A percentile compares a stretch with the other conserved stretches of the same genome.
Conservation (phyloP, 2,888 invertebrate genomes). For the Melinopterus prodromus region DNA sequence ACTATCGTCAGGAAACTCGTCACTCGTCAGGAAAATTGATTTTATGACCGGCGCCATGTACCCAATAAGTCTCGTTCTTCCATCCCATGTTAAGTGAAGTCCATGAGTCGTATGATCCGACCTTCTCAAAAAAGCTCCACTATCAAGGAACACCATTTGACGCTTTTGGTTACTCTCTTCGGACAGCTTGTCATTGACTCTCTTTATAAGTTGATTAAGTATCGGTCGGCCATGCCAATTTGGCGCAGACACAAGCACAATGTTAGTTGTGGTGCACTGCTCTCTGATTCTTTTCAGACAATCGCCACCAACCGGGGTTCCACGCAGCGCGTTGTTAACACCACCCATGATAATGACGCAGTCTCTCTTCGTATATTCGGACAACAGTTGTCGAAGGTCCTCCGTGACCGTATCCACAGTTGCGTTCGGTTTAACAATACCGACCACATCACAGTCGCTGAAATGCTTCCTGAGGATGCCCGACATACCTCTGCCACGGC, state of each 20-base stretch:
- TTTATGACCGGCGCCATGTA: not conserved
- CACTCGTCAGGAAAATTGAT: not conserved
- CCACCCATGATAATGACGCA: not conserved
- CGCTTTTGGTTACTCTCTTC: not conserved
- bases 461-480: not conserved
- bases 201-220: not conserved
- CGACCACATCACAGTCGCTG: not conserved
- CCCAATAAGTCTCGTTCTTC: not conserved
- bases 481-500: not conserved
- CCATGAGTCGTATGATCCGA: not conserved
- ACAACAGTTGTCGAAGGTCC: not conserved
- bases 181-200: not conserved
- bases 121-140: not conserved
- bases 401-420: not conserved
- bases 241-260: not conserved
- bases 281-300: not conserved
- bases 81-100: not conserved
- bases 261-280: not conserved
- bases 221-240: not conserved
- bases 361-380: not conserved
- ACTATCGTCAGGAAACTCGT: no score
- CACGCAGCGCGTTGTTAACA: not conserved
- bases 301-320: not conserved
- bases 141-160: not conserved
- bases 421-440: no score